phyloP scores from a whole-genome alignment of 2,797 vertebrate genomes.

The Pangasius djambal region DNA sequence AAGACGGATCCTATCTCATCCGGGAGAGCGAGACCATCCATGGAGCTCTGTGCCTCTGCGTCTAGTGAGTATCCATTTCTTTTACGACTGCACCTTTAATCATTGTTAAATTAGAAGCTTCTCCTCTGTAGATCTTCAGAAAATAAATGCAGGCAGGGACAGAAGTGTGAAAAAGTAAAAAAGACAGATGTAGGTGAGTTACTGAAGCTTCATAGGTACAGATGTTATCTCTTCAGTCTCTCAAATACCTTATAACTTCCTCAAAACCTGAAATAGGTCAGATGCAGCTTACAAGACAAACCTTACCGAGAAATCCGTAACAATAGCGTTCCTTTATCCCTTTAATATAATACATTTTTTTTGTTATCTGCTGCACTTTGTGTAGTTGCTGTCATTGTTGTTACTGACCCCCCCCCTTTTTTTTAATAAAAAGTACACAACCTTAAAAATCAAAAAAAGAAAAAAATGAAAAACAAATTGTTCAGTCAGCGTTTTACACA shows the following conservation, averaged over 20 bases:
- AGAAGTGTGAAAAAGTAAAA: not conserved
- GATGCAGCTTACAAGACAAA: not conserved
- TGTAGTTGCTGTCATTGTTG: not conserved
- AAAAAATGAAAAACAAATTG: not conserved
- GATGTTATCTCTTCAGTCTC: not conserved
- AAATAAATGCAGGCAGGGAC: not conserved
- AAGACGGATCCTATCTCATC: constrained; percentile 72
- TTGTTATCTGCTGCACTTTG: not conserved
- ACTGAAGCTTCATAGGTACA: not conserved
- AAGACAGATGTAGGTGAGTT: not conserved
- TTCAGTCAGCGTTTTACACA: not conserved
- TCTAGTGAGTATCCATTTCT: constrained; percentile 70
- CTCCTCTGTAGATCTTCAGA: not conserved
- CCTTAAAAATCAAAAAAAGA: not conserved
- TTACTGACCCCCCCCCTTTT: too few species aligned
- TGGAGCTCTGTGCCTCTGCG: constrained; percentile 75
- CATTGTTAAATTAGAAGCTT: too few species aligned
- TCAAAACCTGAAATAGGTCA: not conserved
- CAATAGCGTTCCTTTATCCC: not conserved
- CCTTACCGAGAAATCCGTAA: not conserved
- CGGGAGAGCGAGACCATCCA: constrained; percentile 75
- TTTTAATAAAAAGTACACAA: too few species aligned
- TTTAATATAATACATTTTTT: not conserved
- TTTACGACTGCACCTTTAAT: not conserved
- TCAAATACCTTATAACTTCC: not conserved